Evolutionary conservation across 2,888 invertebrate genomes (phyloP), one percentile per base, ranked within the genome.

Genomic region (Dusona sp.): DNA sequence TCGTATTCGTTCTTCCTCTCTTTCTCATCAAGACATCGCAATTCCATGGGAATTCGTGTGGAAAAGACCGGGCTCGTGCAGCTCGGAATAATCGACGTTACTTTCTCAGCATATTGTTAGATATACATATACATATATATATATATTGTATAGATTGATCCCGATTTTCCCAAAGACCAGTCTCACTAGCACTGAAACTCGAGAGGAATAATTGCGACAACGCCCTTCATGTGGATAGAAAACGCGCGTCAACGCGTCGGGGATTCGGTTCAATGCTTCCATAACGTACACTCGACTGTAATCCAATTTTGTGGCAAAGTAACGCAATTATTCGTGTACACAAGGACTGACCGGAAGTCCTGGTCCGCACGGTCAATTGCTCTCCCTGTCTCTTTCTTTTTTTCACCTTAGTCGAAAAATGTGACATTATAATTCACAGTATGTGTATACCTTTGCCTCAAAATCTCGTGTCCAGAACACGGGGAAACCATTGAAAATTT

Each of bases 261-360:
- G 65, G 51, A 13, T 64, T 51, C 70, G 54, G 57, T 84, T 89
- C 91, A 92, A 92, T 91, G 88, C 92, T 85, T 88, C 89, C 90
- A 90, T 92, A 92, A 92, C 90, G 90, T 91, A 91, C 89, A 89
- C 89, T 25, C n/a, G 19, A 68, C 79, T 89, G 89, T 93, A 93
- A 93, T 93, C 93, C 93, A 92, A 92, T 93, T 92, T 90, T 84
- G 88, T 82, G 88, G 88, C 90, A 90, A 82, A 84, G 90, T 92
- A 90, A 91, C 91, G 90, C 92, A 92, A 91, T 92, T 92, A 91
- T 87, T 70, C 89, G 89, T 91, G 90, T 79, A 81, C 89, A 89
- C 88, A 87, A 79, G 89, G 89, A 88, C 88, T 90, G 93, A 92
- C 93, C 93, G 92, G 93, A 93, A 93, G 90, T 90, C 85, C 88